These are phyloP conservation scores for Antheraea pernyi DNA, from an alignment of 1,140 invertebrate species.

Conservation along the genomic window DNA sequence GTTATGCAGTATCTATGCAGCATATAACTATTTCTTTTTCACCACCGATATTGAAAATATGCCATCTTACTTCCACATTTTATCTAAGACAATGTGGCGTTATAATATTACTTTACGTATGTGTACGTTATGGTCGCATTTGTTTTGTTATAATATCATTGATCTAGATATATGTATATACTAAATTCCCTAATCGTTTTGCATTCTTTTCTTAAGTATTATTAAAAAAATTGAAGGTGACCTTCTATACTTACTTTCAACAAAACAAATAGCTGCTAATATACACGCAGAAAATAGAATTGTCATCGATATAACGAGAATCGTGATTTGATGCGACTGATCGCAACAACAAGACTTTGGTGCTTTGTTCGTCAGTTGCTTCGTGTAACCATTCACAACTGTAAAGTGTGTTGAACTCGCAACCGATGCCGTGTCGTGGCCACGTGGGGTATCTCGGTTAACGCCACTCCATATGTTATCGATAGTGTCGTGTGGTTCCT, in stretches of 20 bases:
- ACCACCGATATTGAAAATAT: no score
- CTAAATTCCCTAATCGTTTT: no score
- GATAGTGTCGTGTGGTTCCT: constrained; percentile 49
- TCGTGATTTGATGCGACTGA: constrained; percentile 87
- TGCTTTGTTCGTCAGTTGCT: constrained; percentile 75
- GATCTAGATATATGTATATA: no score
- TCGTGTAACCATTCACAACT: constrained; percentile 88
- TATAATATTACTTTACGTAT: no score
- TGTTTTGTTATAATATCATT: no score
- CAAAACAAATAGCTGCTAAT: constrained; percentile 85
- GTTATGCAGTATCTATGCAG: no score
- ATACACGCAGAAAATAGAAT: constrained; percentile 88
- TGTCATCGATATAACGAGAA: constrained; percentile 89
- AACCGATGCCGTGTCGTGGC: constrained; percentile 84
- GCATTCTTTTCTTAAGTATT: no score
- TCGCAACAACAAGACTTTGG: constrained; percentile 84
- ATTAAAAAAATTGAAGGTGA: no score
- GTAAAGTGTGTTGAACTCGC: constrained; percentile 93
- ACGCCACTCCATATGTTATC: constrained; percentile 73
- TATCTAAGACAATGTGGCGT: no score
- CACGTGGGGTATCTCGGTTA: constrained; percentile 62
- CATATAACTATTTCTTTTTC: no score
- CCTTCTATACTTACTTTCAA: constrained; percentile 81
- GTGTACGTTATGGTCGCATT: no score
- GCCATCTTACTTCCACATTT: no score